Conservation (phyloP, 1,140 invertebrate species). For the Drosophila azteca region DNA sequence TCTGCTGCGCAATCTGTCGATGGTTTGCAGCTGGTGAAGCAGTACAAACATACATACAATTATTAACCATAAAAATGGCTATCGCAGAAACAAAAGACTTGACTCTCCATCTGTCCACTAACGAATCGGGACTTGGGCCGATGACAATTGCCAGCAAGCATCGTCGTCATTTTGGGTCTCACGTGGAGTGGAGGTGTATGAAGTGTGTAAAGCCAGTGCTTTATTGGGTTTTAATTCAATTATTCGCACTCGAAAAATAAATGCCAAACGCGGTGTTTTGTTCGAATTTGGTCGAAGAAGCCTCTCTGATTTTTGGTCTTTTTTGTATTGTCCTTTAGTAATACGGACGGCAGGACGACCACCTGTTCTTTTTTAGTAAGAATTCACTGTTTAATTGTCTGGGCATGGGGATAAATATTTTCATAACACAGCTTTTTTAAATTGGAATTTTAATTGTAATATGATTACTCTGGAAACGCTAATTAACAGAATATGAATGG, state of each 20-base stretch:
- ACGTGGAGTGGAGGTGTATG: not conserved
- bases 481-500: too few species aligned
- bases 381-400: too few species aligned
- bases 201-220: not conserved
- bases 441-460: too few species aligned
- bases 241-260: constrained; percentile 7
- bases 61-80: constrained; percentile 41
- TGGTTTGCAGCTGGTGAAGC: not conserved
- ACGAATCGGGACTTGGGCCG: constrained; percentile 20
- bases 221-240: constrained; percentile 24
- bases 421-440: too few species aligned
- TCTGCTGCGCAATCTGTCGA: not conserved
- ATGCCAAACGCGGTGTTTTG: too few species aligned
- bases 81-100: constrained; percentile 41
- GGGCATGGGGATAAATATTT: too few species aligned
- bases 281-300: too few species aligned
- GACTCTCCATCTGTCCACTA: constrained; percentile 22
- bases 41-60: constrained; percentile 37
- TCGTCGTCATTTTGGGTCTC: constrained; percentile 31
- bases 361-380: too few species aligned
- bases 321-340: too few species aligned
- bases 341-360: too few species aligned
- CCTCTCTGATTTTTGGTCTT: too few species aligned
- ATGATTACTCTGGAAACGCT: too few species aligned
- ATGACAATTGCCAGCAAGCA: constrained; percentile 27